Conservation (phyloP, 2,797 vertebrate species). For the Emys orbicularis region DNA sequence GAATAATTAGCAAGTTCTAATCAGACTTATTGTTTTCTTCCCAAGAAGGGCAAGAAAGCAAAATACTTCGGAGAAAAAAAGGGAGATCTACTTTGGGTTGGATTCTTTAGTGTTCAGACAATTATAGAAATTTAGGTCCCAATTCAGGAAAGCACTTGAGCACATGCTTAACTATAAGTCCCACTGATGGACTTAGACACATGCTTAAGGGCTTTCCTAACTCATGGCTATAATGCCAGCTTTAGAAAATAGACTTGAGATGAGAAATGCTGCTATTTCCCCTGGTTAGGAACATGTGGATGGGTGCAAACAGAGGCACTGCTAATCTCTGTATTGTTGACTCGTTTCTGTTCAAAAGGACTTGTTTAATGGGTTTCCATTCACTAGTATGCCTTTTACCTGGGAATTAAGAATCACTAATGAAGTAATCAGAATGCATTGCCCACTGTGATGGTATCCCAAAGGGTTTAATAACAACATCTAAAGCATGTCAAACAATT, state of each 20-base stretch:
- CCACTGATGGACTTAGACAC: background rate
- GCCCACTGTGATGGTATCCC: background rate
- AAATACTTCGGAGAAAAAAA: background rate
- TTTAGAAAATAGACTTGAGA: background rate
- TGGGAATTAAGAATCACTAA: conserved; percentile 1
- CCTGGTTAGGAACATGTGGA: background rate
- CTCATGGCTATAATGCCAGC: background rate
- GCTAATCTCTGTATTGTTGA: background rate
- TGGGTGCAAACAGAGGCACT: background rate
- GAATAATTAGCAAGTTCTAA: conserved; percentile 49
- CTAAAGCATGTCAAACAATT: conserved; percentile 43
- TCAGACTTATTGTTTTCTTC: conserved; percentile 24
- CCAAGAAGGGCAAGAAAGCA: conserved; percentile 27
- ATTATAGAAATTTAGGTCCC: background rate
- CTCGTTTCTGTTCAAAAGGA: background rate
- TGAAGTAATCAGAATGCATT: conserved; percentile 26
- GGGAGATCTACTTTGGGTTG: background rate
- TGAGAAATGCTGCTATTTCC: background rate
- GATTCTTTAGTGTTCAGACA: conserved; percentile 6
- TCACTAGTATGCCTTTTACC: conserved; percentile 8
- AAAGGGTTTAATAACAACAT: conserved; percentile 7
- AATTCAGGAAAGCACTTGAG: conserved; percentile 12
- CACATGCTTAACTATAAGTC: background rate
- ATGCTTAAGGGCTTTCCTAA: conserved; percentile 1
- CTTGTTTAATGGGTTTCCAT: conserved; percentile 24